Evolutionary conservation across 2,797 vertebrate genomes (phyloP).

Genomic region (Eutrigla gurnardus): DNA sequence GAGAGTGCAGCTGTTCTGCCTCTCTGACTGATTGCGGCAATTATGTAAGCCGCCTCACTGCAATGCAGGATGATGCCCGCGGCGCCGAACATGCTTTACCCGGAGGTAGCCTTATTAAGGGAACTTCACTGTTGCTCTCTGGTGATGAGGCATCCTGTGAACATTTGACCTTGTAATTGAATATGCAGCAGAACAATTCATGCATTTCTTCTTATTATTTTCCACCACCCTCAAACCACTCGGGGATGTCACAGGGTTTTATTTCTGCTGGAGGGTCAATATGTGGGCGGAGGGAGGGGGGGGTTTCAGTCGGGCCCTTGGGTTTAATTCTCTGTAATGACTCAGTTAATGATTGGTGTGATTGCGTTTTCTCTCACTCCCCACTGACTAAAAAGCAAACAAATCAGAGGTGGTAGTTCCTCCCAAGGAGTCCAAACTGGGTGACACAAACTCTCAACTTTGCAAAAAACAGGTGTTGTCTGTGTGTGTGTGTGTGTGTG

Average conservation of each 20-base stretch:
- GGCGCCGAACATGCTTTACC: slow-evolving; percentile 17
- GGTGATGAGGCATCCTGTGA: slow-evolving; percentile 33
- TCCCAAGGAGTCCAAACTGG: slow-evolving; percentile 67
- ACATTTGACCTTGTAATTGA: slow-evolving; percentile 52
- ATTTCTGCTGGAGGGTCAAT: slow-evolving; percentile 44
- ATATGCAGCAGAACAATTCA: slow-evolving; percentile 33
- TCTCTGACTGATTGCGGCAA: slow-evolving; percentile 11
- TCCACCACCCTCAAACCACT: slow-evolving; percentile 5
- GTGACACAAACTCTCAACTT: slow-evolving; percentile 68
- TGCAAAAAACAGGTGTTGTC: slow-evolving; percentile 32
- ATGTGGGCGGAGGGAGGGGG: slow-evolving; percentile 46
- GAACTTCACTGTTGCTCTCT: slow-evolving; percentile 40
- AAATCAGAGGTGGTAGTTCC: slow-evolving; percentile 38
- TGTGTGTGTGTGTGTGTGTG: slow-evolving; percentile 38
- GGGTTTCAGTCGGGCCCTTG: slow-evolving; percentile 21
- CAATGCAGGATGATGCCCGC: slow-evolving; percentile 39
- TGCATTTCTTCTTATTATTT: not conserved
- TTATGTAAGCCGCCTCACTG: slow-evolving; percentile 29
- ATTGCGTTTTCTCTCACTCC: slow-evolving; percentile 19
- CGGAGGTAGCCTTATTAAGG: slow-evolving; percentile 33
- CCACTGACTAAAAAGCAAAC: not conserved
- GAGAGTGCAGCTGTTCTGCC: slow-evolving; percentile 28
- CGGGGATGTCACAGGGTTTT: slow-evolving; percentile 54
- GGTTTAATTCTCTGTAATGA: slow-evolving; percentile 44
- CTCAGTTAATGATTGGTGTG: slow-evolving; percentile 33